A percentile compares a stretch with the other conserved stretches of the same genome.
Evolutionary conservation across 2,113 vertebrate genomes (phyloP).

Genomic region (Taxidea taxus): DNA sequence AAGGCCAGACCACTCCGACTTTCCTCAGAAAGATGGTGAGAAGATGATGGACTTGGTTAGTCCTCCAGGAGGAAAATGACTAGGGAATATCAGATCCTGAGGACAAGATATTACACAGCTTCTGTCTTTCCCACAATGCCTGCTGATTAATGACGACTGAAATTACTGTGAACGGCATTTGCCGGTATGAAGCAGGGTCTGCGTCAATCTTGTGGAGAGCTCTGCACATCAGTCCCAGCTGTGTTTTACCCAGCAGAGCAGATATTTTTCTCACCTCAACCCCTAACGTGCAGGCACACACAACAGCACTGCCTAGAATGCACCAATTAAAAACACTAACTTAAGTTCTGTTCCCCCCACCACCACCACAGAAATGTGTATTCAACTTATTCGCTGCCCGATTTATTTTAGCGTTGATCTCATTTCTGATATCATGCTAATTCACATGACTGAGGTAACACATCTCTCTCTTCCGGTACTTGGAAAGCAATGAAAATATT

Average conservation of each 20-base stretch:
- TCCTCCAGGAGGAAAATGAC: not conserved
- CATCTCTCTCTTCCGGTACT: not conserved
- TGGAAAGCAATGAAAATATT: not conserved
- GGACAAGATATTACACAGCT: not conserved
- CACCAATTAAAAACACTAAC: not conserved
- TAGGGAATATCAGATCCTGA: not conserved
- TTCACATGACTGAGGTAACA: not conserved
- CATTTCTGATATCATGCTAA: constrained; percentile 23
- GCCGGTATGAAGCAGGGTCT: not conserved
- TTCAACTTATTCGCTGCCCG: not conserved
- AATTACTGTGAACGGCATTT: constrained; percentile 26
- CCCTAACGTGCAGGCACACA: not conserved
- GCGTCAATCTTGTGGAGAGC: not conserved
- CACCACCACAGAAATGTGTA: not conserved
- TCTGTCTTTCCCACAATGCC: not conserved
- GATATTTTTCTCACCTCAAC: not conserved
- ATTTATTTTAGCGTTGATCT: not conserved
- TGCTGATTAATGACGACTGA: not conserved
- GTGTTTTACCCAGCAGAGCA: not conserved
- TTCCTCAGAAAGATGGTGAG: not conserved
- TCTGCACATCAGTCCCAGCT: not conserved
- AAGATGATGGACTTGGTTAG: not conserved
- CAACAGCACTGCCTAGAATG: not conserved
- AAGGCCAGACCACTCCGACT: not conserved
- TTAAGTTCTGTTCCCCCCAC: not conserved